A percentile compares a stretch with the other conserved stretches of the same genome.
phyloP scores from a whole-genome alignment of 2,113 vertebrate genomes.

The Clarias batrachus region DNA sequence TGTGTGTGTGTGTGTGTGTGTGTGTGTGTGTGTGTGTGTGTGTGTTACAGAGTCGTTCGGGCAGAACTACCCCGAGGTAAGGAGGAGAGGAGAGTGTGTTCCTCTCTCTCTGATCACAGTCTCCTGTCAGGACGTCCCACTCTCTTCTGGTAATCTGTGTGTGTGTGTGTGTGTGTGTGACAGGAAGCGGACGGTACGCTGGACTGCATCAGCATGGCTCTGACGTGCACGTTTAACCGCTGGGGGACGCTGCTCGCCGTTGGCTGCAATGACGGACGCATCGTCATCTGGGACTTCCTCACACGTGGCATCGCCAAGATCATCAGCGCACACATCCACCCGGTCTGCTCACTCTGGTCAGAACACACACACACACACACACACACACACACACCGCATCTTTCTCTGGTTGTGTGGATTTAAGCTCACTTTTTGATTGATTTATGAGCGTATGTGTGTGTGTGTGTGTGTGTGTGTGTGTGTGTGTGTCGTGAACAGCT shows the following conservation, averaged over 20 bases:
- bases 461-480: not conserved
- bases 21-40: constrained; percentile 24
- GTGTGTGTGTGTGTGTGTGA: constrained; percentile 26
- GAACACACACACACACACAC: constrained; percentile 3
- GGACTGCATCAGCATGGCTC: constrained; percentile 99
- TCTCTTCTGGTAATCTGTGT: constrained; percentile 48
- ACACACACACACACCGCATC: not conserved
- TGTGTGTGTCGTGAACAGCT: constrained; percentile 69
- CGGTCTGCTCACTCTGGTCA: constrained; percentile 94
- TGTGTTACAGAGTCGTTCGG: constrained; percentile 88
- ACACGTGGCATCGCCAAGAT: constrained; percentile 97
- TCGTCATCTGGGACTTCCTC: constrained; percentile 98
- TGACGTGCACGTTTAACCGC: constrained; percentile 98
- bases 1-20: not conserved
- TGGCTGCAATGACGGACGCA: constrained; percentile 94
- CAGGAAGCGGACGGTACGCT: constrained; percentile 97
- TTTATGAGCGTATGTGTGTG: not conserved
- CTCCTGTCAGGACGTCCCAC: constrained; percentile 95
- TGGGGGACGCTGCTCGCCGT: constrained; percentile 97
- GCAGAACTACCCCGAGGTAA: constrained; percentile 98
- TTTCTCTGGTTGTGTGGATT: not conserved
- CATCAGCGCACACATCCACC: constrained; percentile 97
- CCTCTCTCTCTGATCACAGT: constrained; percentile 86
- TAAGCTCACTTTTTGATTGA: not conserved
- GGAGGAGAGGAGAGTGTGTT: constrained; percentile 3